Percentiles rank a stretch among this genome's conserved stretches.
Conservation (phyloP, 2,797 vertebrate genomes). For the Premnoplex brunnescens region DNA sequence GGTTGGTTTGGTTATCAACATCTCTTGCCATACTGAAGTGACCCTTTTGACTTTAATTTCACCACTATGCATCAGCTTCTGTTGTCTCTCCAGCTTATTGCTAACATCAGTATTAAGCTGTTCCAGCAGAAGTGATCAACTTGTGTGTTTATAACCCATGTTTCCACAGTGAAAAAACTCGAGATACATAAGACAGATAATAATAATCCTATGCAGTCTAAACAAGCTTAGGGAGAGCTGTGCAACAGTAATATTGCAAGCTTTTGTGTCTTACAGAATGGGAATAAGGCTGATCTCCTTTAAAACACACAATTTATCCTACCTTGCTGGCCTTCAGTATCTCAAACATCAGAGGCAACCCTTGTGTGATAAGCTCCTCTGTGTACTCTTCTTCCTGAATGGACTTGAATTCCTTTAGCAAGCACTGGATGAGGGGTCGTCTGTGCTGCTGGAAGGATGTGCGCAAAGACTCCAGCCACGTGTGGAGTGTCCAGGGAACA, state of each 20-base stretch:
- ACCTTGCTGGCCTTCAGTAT: slow-evolving; percentile 97
- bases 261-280: not conserved
- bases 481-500: slow-evolving; percentile 94
- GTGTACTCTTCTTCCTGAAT: slow-evolving; percentile 97
- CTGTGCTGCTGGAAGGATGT: slow-evolving; percentile 94
- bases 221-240: not conserved
- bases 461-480: slow-evolving; percentile 93
- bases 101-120: not conserved
- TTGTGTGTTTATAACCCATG: not conserved
- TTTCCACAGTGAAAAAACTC: not conserved
- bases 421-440: slow-evolving; percentile 91
- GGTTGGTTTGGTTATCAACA: not conserved
- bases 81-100: not conserved
- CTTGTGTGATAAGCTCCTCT: slow-evolving; percentile 91
- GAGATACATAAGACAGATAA: not conserved
- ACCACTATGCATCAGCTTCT: not conserved
- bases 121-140: not conserved
- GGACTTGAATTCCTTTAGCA: slow-evolving; percentile 95
- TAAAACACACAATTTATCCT: not conserved
- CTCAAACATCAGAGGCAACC: slow-evolving; percentile 95
- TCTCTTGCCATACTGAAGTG: not conserved
- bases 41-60: slow-evolving; percentile 17
- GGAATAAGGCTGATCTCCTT: not conserved
- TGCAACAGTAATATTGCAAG: not conserved
- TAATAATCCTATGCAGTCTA: not conserved